Evolutionary conservation across 1,140 invertebrate species (phyloP), one percentile per base, ranked within the genome.

Genomic region (Pantala flavescens): DNA sequence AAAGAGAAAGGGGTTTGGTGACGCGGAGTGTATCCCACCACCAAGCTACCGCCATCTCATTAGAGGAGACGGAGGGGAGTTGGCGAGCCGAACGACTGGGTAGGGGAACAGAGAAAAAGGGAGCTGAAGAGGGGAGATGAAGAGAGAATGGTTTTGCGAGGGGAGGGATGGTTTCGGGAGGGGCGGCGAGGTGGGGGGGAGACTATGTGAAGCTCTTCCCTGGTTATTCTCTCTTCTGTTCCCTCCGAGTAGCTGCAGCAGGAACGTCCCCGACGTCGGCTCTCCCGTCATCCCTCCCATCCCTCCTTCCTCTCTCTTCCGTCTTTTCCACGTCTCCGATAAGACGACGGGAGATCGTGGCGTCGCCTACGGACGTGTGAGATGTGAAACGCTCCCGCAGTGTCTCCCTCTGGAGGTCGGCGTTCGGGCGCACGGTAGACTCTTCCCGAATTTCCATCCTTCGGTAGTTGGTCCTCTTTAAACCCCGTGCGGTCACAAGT

Each of bases 41-140:
- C 49, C 49, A 63, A 63, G 16, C 49, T 63, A 63, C 49, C 49
- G 49, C 49, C 49, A 63, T 63, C 49, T 63, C 49, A 63, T 63
- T 63, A 63, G 49, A 63, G n/a, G 49, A 63, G 49, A 63, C 49
- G 49, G 49, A 63, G 49, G 49, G 49, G n/a, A 21, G n/a, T 5
- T 12, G 49, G 49, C 14, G 49, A 63, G 28, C 28, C 28, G 28
- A 36, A 36, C 28, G 28, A 36, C 28, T 36, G 28, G 28, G 28
- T 36, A 63, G 49, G n/a, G 49, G 49, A 63, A 16, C 5, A 63
- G 49, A 63, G n/a, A 63, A 21, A 21, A 63, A 12, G 49, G 49
- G 12, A 12, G 49, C 5, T 63, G 49, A 3, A 63, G n/a, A 21
- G 49, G 49, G 49, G 49, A 63, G 49, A 63, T 16, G 49, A 21